Base-by-base conservation (phyloP, 2,113 vertebrate species). In the Hydropotes inermis region DNA sequence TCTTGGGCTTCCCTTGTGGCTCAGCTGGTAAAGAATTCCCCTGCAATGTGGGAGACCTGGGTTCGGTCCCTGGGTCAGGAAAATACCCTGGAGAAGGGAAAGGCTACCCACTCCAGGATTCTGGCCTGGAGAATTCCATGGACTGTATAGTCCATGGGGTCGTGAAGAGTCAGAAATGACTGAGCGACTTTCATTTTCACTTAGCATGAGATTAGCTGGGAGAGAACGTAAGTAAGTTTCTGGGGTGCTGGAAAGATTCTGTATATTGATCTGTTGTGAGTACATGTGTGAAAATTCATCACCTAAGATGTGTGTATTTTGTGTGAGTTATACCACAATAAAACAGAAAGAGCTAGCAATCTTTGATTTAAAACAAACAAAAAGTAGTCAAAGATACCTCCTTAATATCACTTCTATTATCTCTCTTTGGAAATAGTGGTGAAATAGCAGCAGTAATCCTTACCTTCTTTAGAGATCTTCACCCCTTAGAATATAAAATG, bases 341-440 rank as follows among this genome's bases (percentile, higher is more conserved):
- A 81, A 85, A 95, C 70, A 84, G 52, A 94, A 90, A 93, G 30
- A 93, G 57, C 74, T 58, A 87, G 13, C 54, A 89, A 94, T 78
- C 88, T 28, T 76, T 83, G 21, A 81, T 74, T 86, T 85, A 70
- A 91, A 92, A 45, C 21, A 92, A 83, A 47, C 15, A 83, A 89
- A 86, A 79, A 87, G 39, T 60, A 92, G 58, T 82, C 50, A 67
- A 91, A 39, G 45, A 57, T 55, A 79, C 36, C 61, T 85, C 30
- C 70, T 92, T 86, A 94, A 91, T 93, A 91, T 74, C 50, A 78
- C 81, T 50, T 97, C n/a, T 47, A 7, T 57, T 92, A 47, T 28
- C 27, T 96, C 17, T 94, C 14, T 55, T 39, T 87, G 61, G 61
- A 87, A 85, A 47, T 61, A 76, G 9, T 30, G 43, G 47, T 83